Percentiles rank a stretch among this genome's conserved stretches.
These are phyloP conservation scores for Scrobipalpa atriplicella DNA, from an alignment of 2,888 invertebrate genomes.

Conservation along the genomic window DNA sequence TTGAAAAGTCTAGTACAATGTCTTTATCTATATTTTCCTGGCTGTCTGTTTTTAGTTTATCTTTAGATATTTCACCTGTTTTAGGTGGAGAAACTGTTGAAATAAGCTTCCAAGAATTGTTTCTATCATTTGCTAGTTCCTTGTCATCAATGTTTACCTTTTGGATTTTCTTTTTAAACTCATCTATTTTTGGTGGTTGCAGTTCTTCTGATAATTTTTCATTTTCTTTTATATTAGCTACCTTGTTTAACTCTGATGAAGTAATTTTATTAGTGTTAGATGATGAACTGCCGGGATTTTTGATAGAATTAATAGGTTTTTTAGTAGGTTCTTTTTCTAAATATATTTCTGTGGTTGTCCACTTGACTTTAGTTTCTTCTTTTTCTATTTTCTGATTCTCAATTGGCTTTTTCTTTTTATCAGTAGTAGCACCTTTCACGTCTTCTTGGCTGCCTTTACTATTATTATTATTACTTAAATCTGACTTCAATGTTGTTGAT, in stretches of 20 bases:
- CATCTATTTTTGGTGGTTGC: constrained; percentile 64
- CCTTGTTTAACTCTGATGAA: background rate
- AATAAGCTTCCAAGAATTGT: constrained; percentile 83
- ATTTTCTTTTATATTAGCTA: constrained; percentile 12
- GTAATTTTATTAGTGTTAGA: constrained; percentile 4
- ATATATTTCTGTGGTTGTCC: background rate
- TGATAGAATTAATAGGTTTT: background rate
- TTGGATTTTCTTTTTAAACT: constrained; percentile 76
- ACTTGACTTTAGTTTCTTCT: background rate
- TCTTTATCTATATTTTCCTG: constrained; percentile 61
- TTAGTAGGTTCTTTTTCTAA: background rate
- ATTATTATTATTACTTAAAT: background rate
- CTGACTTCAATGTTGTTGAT: background rate
- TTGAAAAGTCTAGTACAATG: constrained; percentile 67
- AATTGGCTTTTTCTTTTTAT: background rate
- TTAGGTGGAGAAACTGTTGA: constrained; percentile 81
- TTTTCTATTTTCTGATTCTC: background rate
- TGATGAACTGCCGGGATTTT: background rate
- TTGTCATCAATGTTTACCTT: constrained; percentile 76
- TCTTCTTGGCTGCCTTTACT: background rate
- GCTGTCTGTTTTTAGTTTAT: constrained; percentile 63
- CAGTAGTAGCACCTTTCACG: background rate
- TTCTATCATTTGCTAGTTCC: constrained; percentile 65
- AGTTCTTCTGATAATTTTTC: constrained; percentile 7
- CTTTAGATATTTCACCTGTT: constrained; percentile 62